phyloP scores from a whole-genome alignment of 2,888 invertebrate species.

The Nipponacmea schrenckii region DNA sequence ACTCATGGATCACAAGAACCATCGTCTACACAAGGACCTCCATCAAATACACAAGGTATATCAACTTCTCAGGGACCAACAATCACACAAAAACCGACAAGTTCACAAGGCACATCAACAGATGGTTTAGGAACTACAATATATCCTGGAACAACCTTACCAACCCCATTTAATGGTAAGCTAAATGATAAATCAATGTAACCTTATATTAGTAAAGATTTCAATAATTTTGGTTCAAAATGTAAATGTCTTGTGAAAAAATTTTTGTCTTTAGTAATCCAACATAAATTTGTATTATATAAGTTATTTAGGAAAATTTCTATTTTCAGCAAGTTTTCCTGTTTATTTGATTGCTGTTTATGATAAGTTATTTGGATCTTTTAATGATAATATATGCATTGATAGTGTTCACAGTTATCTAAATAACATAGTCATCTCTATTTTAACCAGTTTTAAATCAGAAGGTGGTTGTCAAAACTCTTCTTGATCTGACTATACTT shows the following conservation, averaged over 20 bases:
- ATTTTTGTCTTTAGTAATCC: too few relatives aligned
- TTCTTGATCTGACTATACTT: slow-evolving; percentile 23
- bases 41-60: not conserved
- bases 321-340: slow-evolving; percentile 22
- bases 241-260: too few relatives aligned
- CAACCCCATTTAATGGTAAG: slow-evolving; percentile 17
- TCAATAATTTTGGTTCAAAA: too few relatives aligned
- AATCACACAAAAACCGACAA: not conserved
- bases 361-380: slow-evolving; percentile 30
- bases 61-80: slow-evolving; percentile 11
- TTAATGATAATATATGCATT: slow-evolving; percentile 31
- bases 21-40: slow-evolving; percentile 16
- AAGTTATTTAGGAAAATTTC: too few relatives aligned
- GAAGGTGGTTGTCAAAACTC: slow-evolving; percentile 26
- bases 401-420: slow-evolving; percentile 31
- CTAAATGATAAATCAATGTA: too few relatives aligned
- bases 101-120: not conserved
- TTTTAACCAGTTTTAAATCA: slow-evolving; percentile 26
- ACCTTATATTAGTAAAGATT: too few relatives aligned
- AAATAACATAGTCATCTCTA: slow-evolving; percentile 32
- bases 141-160: slow-evolving; percentile 7
- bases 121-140: slow-evolving; percentile 19
- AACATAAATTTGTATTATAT: too few relatives aligned
- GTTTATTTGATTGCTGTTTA: slow-evolving; percentile 25
- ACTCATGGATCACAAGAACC: slow-evolving; percentile 8